Conservation (phyloP, 2,797 vertebrate species). For the Poeciliopsis infans region DNA sequence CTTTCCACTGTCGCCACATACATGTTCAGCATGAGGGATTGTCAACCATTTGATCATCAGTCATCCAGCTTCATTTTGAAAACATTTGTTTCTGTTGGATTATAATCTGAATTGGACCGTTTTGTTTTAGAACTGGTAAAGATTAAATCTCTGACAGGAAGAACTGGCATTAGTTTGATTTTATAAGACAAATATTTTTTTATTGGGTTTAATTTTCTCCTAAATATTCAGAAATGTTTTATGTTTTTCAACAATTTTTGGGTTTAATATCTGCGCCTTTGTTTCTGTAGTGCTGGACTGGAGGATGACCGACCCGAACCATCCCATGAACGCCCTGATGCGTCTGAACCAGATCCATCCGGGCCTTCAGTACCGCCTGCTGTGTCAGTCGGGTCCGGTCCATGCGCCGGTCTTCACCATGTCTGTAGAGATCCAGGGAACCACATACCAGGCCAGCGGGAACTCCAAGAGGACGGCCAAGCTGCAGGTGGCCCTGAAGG, state of each 20-base stretch:
- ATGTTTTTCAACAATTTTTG: neutral
- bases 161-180: neutral
- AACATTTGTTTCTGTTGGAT: no score
- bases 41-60: neutral
- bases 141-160: neutral
- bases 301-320: conserved; percentile 93
- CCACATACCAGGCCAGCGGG: conserved; percentile 91
- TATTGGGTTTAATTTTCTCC: neutral
- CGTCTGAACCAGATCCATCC: conserved; percentile 96
- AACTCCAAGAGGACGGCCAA: conserved; percentile 97
- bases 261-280: neutral
- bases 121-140: no score
- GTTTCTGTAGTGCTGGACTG: conserved; percentile 88
- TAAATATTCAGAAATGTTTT: neutral
- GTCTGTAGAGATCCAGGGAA: conserved; percentile 94
- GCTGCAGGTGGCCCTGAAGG: conserved; percentile 96
- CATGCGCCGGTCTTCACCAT: conserved; percentile 97
- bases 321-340: conserved; percentile 95
- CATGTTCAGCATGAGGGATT: neutral
- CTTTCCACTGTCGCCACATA: neutral
- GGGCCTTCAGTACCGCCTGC: conserved; percentile 93
- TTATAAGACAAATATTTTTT: neutral
- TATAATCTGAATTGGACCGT: no score
- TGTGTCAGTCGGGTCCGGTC: conserved; percentile 95
- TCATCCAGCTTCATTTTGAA: no score